Evolutionary conservation across 2,797 vertebrate genomes (phyloP).

Genomic region (Buphagus erythrorhynchus): DNA sequence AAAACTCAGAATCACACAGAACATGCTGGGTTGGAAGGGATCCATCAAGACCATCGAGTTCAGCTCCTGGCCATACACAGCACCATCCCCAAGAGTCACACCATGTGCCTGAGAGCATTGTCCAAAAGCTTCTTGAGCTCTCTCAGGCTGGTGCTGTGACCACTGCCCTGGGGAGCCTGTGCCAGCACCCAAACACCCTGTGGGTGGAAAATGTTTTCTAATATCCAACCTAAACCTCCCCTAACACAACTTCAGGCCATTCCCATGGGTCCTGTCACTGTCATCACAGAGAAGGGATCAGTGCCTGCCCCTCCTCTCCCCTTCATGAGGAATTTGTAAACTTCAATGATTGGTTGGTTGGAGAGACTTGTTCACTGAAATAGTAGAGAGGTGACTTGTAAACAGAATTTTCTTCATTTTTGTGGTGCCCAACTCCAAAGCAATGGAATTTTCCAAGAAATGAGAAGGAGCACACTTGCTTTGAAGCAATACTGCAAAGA

Average conservation of each 20-base stretch:
- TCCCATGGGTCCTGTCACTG: accelerated
- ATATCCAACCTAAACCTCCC: neutral
- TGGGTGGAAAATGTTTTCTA: accelerated
- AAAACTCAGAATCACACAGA: neutral
- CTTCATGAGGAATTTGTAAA: accelerated
- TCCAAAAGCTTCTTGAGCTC: neutral
- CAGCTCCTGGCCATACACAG: neutral
- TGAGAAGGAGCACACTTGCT: neutral
- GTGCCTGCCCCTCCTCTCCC: neutral
- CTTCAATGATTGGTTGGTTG: neutral
- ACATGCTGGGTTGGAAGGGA: neutral
- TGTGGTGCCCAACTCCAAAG: neutral
- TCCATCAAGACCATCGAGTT: neutral
- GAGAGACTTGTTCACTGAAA: neutral
- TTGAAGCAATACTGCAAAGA: neutral
- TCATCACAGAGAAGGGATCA: neutral
- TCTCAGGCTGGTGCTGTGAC: neutral
- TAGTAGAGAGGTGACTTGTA: neutral
- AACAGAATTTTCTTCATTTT: neutral
- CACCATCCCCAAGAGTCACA: neutral
- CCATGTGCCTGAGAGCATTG: neutral
- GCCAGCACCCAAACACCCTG: accelerated
- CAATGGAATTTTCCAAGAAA: neutral
- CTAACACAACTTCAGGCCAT: neutral
- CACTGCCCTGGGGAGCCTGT: neutral